Base-by-base conservation (phyloP, 1,140 invertebrate genomes). In the Calliopsis andreniformis region DNA sequence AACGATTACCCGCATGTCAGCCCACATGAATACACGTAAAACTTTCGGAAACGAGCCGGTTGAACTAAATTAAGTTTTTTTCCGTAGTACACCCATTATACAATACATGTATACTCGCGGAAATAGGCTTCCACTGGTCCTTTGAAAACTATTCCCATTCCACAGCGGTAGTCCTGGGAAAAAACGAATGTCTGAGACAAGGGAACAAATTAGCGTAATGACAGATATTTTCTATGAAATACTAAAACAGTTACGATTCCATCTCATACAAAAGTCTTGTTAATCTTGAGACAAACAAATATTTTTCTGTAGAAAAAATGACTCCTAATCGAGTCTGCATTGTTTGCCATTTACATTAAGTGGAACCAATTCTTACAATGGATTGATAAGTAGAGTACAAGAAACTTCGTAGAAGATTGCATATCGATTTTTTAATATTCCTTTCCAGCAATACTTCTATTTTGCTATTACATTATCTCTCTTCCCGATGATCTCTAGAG, bases 51-150 rank as follows among this genome's bases (percentile, higher is more conserved):
- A 78, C 35, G 47, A 51, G 47, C 35, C 49, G 49, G 47, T 42
- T 43, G 62, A 56, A 67, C 20, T 82, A 75, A 82, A 83, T 82
- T 75, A 83, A 80, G 30, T 58, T 71, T 68, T 77, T 80, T 56
- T n/a, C 12, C 42, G 14, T n/a, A 3, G 18, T 1, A 0, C 16
- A 5, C n/a, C 43, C 28, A 66, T 71, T 83, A 61, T 67, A 56
- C 70, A 69, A 67, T 49, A 64, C n/a, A n/a, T n/a, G n/a, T n/a
- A n/a, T n/a, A n/a, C n/a, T 61, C 69, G 49, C 47, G 64, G 42
- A 67, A 59, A 76, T 79, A 79, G 56, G n/a, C 28, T 70, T 28
- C n/a, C 14, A 16, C 47, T 28, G 56, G 18, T 23, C 64, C 66
- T 75, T 68, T 70, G 59, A 78, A 67, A 76, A 69, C 58, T 62